Base-by-base conservation (phyloP, 2,888 invertebrate species). In the Xylota sylvarum region DNA sequence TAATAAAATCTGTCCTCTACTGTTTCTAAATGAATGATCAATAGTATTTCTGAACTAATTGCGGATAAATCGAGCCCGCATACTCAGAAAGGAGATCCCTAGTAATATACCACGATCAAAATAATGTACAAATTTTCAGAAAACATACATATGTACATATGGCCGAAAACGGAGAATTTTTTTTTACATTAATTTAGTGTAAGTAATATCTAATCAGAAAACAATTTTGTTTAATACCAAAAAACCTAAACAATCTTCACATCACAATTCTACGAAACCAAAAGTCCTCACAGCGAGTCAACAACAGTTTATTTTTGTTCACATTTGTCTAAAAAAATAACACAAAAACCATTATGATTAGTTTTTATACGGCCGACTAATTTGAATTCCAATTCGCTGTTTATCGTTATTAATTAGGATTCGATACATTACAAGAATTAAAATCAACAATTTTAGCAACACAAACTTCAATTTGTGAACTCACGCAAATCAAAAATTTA, bases 401-500 rank as follows among this genome's bases (percentile, higher is more conserved):
- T 37, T n/a, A 73, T 56, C 27, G 35, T 12, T 50, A 48, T 40
- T 32, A 78, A 78, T 69, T 52, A 43, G 52, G n/a, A 62, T 62
- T 78, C 10, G 48, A 78, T 58, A 65, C 43, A 65, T 23, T 65
- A 43, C 19, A 48, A 43, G 30, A 40, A 56, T 56, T 30, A 46
- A 40, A 48, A 50, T 3, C 48, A 77, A 58, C 55, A 43, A 10
- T 3, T 52, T 30, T 14, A 70, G 23, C 30, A 56, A n/a, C 30
- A 17, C 27, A 70, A 32, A 50, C 27, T 52, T n/a, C 35, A 46
- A 60, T 48, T 48, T 79, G 17, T 64, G 46, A 40, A 9, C 58
- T 65, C 19, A 58, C 65, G 50, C 23, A 72, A 70, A 64, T 64
- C 40, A 52, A 76, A 76, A 64, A 77, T 77, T 64, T 35, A 62